Evolutionary conservation across 2,113 vertebrate genomes (phyloP), one percentile per base, ranked within the genome.

Genomic region (Festucalex cinctus): DNA sequence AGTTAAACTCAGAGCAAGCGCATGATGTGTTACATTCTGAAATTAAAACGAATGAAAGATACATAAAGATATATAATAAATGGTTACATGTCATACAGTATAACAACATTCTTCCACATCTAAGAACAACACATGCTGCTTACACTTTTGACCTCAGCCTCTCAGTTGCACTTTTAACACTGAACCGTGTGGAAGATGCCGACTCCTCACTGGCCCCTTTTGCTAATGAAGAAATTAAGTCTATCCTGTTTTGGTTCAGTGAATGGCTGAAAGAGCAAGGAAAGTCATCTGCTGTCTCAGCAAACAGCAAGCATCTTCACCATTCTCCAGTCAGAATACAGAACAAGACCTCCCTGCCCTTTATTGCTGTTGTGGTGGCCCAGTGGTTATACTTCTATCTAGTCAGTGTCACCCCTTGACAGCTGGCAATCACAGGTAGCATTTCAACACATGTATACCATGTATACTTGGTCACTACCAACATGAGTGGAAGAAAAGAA

Each of bases 171-270:
- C 87, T 78, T 76, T 82, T 90, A 89, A 91, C 90, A 86, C 89
- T 90, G 85, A 91, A 83, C 88, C 84, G 81, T 87, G 85, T 81
- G 79, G 75, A 89, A 81, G 83, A 84, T 73, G 82, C 80, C 49
- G 63, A 80, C 73, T 89, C 81, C 68, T 88, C 32, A 22, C 73
- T 66, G 80, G 83, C 83, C 39, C 83, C 76, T 79, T 82, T 88
- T 85, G 82, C 86, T 92, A 92, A 92, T 88, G 88, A 92, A 87
- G 85, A 88, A 89, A 91, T 92, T 90, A 91, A 91, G 82, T 84
- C 75, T 80, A 69, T 86, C 84, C 84, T 89, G 84, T 77, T 66
- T 73, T 76, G 79, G 77, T 77, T 79, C 82, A 78, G 75, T 75
- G 69, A 79, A 70, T 73, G 82, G 81, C 79, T 53, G 57, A 54